phyloP scores from a whole-genome alignment of 2,113 vertebrate species.

The Ondatra zibethicus region DNA sequence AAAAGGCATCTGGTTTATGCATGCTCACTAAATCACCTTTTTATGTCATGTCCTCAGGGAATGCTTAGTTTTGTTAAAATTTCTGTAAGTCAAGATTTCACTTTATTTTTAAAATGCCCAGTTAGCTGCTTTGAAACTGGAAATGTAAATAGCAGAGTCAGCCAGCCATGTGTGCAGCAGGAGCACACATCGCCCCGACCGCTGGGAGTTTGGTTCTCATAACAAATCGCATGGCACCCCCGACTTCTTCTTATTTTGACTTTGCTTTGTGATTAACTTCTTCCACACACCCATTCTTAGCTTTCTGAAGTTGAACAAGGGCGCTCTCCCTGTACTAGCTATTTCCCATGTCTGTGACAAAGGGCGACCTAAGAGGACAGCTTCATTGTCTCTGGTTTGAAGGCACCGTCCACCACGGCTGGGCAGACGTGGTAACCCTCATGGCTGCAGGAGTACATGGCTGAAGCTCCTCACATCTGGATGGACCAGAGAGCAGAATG shows the following conservation, averaged over 20 bases:
- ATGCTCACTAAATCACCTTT: background rate
- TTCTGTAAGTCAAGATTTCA: conserved; percentile 1
- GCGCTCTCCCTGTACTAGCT: background rate
- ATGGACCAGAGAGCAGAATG: background rate
- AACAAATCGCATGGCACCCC: background rate
- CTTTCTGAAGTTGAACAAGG: background rate
- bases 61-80: conserved; percentile 10
- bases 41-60: conserved; percentile 6
- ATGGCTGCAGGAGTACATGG: background rate
- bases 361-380: background rate
- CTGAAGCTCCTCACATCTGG: background rate
- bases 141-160: background rate
- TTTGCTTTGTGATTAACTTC: conserved; percentile 15
- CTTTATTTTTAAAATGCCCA: conserved; percentile 19
- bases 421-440: no score
- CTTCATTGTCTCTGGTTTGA: background rate
- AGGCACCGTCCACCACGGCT: background rate
- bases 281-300: background rate
- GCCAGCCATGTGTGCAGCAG: background rate
- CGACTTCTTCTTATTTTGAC: background rate
- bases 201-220: background rate
- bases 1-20: conserved; percentile 38
- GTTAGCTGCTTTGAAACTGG: background rate
- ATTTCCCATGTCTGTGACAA: background rate
- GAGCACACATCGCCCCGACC: background rate